Evolutionary conservation across 1,140 invertebrate genomes (phyloP).

Genomic region (Pseudomyrmex pallidus): DNA sequence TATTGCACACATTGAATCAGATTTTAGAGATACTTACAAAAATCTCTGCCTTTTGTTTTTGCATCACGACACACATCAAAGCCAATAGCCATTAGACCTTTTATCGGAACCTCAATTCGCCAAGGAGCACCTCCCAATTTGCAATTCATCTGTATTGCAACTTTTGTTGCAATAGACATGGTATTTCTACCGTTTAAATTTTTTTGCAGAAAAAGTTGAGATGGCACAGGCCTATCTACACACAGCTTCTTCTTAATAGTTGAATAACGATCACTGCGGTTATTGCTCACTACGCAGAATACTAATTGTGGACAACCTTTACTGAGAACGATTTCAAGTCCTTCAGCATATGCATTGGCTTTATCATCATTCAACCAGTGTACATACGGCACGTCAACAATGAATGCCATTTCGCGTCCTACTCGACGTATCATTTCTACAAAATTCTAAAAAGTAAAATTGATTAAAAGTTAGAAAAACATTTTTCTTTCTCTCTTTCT

Average conservation of each 20-base stretch:
- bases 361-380: slow-evolving; percentile 69
- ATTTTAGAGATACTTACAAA: slow-evolving; percentile 78
- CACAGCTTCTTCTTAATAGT: slow-evolving; percentile 94
- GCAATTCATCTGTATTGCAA: slow-evolving; percentile 94
- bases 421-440: slow-evolving; percentile 75
- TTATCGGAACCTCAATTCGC: slow-evolving; percentile 89
- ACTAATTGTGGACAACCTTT: slow-evolving; percentile 87
- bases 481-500: no score
- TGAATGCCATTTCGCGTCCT: slow-evolving; percentile 83
- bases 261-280: slow-evolving; percentile 90
- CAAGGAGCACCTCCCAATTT: slow-evolving; percentile 96
- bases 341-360: slow-evolving; percentile 76
- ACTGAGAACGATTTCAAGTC: slow-evolving; percentile 87
- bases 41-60: slow-evolving; percentile 86
- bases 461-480: neutral
- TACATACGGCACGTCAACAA: rapidly evolving
- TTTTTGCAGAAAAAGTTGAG: slow-evolving; percentile 90
- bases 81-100: slow-evolving; percentile 92
- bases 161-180: slow-evolving; percentile 94
- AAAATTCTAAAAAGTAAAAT: slow-evolving; percentile 65
- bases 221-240: slow-evolving; percentile 90
- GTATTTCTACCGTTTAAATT: slow-evolving; percentile 86
- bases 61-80: slow-evolving; percentile 95
- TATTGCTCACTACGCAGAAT: slow-evolving; percentile 89
- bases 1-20: neutral